Evolutionary conservation across 2,797 vertebrate species (phyloP).

Genomic region (Leptoclinus maculatus): DNA sequence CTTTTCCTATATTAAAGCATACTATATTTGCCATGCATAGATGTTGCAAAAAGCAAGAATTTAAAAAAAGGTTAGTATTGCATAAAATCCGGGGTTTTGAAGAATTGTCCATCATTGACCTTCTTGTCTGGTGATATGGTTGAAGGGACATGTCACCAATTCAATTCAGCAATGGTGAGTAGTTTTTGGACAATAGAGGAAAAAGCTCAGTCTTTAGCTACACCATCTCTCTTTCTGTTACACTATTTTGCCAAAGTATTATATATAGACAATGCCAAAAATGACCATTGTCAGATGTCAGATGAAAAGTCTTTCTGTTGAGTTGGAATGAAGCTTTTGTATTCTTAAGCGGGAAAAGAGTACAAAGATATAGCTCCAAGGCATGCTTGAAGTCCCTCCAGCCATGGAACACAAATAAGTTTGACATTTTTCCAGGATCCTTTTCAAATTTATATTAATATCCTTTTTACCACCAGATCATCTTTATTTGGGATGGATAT

Average conservation of each 20-base stretch:
- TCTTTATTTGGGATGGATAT: conserved; percentile 36
- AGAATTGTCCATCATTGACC: background rate
- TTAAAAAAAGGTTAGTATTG: background rate
- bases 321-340: background rate
- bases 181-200: background rate
- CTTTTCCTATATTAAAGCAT: background rate
- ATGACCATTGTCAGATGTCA: conserved; percentile 17
- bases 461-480: conserved; percentile 24
- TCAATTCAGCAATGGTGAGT: background rate
- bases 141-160: background rate
- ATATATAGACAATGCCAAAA: conserved; percentile 13
- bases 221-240: background rate
- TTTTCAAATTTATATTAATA: conserved; percentile 37
- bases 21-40: background rate
- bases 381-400: conserved; percentile 44
- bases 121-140: background rate
- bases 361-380: conserved; percentile 28
- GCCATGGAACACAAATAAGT: conserved; percentile 27
- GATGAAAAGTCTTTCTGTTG: conserved; percentile 19
- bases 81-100: background rate
- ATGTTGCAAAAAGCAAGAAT: background rate
- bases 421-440: conserved; percentile 23
- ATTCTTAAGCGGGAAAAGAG: conserved; percentile 13
- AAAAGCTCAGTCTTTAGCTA: background rate
- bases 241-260: background rate